Percentiles rank a stretch among this genome's conserved stretches.
Conservation (phyloP, 2,888 invertebrate genomes). For the Crematogaster levior region DNA sequence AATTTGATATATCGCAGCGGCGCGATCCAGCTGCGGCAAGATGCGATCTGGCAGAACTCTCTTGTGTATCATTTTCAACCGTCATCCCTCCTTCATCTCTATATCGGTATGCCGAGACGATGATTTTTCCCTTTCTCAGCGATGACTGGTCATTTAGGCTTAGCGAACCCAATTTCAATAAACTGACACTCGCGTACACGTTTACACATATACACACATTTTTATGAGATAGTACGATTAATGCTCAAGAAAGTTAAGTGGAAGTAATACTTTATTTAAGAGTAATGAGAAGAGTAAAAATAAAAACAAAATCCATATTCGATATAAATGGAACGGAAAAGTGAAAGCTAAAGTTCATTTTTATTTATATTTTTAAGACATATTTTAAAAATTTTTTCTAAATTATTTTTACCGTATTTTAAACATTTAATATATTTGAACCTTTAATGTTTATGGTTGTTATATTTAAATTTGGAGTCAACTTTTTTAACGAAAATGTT, state of each 20-base stretch:
- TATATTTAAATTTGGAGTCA: background rate
- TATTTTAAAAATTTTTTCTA: background rate
- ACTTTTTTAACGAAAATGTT: background rate
- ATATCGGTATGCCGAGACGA: slow-evolving; percentile 33
- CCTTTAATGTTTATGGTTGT: background rate
- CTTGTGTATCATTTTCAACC: slow-evolving; percentile 31
- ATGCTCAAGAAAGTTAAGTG: background rate
- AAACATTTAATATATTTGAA: background rate
- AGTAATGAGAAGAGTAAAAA: background rate
- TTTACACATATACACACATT: background rate
- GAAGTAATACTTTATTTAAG: background rate
- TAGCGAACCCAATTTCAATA: background rate
- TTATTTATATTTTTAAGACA: background rate
- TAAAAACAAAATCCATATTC: background rate
- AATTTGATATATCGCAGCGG: slow-evolving; percentile 66
- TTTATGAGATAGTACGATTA: background rate
- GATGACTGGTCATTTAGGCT: background rate
- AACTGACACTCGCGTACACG: background rate
- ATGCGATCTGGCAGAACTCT: background rate
- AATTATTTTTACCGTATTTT: background rate
- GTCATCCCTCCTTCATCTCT: slow-evolving; percentile 3
- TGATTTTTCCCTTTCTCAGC: background rate
- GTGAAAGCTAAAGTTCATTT: background rate
- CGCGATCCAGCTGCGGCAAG: slow-evolving; percentile 7
- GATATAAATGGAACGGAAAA: background rate